These are phyloP conservation scores for Centrocercus urophasianus DNA, from an alignment of 2,113 vertebrate species.

Conservation along the genomic window DNA sequence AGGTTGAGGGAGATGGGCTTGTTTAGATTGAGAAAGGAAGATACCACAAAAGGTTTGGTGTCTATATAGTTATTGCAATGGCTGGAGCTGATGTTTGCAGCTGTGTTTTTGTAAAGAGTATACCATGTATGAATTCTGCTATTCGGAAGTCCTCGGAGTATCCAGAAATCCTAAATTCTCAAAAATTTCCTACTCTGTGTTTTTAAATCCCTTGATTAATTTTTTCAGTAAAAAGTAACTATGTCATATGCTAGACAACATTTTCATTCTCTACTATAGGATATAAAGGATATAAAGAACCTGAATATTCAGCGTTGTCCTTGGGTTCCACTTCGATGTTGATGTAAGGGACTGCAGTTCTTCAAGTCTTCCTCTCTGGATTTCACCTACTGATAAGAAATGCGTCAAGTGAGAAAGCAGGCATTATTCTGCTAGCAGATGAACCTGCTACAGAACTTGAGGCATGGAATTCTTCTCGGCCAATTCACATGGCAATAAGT, in stretches of 20 bases:
- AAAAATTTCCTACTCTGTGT: neutral
- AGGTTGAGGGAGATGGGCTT: no score
- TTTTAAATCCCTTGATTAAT: neutral
- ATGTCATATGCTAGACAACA: neutral
- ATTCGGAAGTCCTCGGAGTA: neutral
- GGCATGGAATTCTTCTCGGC: fast-evolving
- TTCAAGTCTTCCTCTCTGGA: neutral
- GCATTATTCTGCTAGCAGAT: neutral
- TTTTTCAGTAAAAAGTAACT: neutral
- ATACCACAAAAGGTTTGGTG: neutral
- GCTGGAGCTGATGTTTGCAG: neutral
- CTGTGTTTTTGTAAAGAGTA: neutral
- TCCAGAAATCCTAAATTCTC: neutral
- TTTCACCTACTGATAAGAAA: neutral
- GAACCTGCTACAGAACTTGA: neutral
- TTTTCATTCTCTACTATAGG: neutral
- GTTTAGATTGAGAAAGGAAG: no score
- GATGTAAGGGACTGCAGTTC: neutral
- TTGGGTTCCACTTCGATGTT: neutral
- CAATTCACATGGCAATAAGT: neutral
- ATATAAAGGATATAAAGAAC: neutral
- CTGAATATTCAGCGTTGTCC: neutral
- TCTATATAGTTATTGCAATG: neutral
- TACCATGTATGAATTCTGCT: neutral
- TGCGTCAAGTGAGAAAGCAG: neutral